A percentile compares a stretch with the other conserved stretches of the same genome.
Evolutionary conservation across 2,113 vertebrate genomes (phyloP).

Genomic region (Hirundichthys speculiger): DNA sequence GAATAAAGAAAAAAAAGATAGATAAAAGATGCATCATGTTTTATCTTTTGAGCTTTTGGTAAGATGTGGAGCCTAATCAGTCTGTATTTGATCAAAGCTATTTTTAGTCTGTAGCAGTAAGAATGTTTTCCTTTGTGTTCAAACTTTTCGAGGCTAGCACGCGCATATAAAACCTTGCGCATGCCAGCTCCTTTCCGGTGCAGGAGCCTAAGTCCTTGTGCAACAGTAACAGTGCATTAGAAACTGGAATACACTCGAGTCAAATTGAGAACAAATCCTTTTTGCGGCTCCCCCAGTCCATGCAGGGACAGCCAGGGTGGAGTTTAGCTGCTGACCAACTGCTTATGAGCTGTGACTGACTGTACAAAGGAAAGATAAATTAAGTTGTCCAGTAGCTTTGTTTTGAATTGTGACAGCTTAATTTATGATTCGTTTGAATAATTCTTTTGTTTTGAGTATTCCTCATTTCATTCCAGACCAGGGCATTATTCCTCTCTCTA

Average conservation of each 20-base stretch:
- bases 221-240: slow-evolving; percentile 60
- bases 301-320: slow-evolving; percentile 43
- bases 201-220: slow-evolving; percentile 62
- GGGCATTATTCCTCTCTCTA: slow-evolving; percentile 58
- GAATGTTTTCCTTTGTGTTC: slow-evolving; percentile 11
- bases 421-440: slow-evolving; percentile 37
- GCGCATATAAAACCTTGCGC: slow-evolving; percentile 66
- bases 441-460: slow-evolving; percentile 39
- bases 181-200: slow-evolving; percentile 63
- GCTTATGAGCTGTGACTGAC: slow-evolving; percentile 30
- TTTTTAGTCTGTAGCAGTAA: background rate
- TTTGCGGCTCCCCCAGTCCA: slow-evolving; percentile 46
- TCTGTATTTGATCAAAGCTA: no score
- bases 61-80: no score
- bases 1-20: background rate
- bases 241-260: slow-evolving; percentile 67
- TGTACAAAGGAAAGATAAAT: slow-evolving; percentile 8
- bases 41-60: no score
- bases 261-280: slow-evolving; percentile 59
- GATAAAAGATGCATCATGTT: no score
- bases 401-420: slow-evolving; percentile 31
- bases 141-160: slow-evolving; percentile 37
- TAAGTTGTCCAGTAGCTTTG: slow-evolving; percentile 23
- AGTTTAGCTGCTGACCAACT: slow-evolving; percentile 38
- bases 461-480: slow-evolving; percentile 27